Base-by-base conservation (phyloP, 1,140 invertebrate genomes). In the Ceratoteleas bidentatus region DNA sequence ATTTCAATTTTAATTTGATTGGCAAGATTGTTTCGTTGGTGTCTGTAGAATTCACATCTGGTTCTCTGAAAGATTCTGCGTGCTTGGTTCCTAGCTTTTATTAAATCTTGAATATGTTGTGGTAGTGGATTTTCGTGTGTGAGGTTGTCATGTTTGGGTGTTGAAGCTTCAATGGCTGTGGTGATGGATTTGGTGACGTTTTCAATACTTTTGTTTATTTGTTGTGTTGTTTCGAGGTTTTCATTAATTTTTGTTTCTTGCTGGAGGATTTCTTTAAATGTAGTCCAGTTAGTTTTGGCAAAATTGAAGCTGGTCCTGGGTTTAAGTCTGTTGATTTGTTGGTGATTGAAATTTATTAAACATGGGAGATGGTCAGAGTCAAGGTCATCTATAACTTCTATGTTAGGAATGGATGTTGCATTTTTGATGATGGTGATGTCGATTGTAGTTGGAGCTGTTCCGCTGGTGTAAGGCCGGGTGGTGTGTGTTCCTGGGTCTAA, bases 311-410 rank as follows among this genome's bases (percentile, higher is more conserved):
- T 57, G 54, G 33, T 13, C 7, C 11, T 36, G 8, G 38, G 0
- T 9, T 2, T 52, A 10, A 11, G 7, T 3, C 10, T 6, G 5
- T 38, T 6, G 9, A 49, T 40, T 62, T 62, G n/a, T 1, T 6
- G 3, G 36, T 38, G 5, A 6, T 56, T 10, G n/a, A n/a, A n/a
- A 15, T 70, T 40, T 2, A 70, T 40, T n/a, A 77, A 32, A 10
- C 79, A n/a, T 6, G 81, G 76, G 3, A 56, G 50, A 43, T 84
- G 72, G 40, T 84, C 82, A 0, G 77, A 84, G n/a, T n/a, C n/a
- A n/a, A n/a, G n/a, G 43, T 80, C 81, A 47, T 80, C 65, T 9
- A 65, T 13, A 13, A 64, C 52, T 52, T 76, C 49, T 14, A 80
- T 40, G 2, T 50, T 24, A 40, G 45, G 38, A 3, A 49, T 34